A percentile compares a stretch with the other conserved stretches of the same genome.
Conservation (phyloP, 1,140 invertebrate species). For the Ostrea edulis region DNA sequence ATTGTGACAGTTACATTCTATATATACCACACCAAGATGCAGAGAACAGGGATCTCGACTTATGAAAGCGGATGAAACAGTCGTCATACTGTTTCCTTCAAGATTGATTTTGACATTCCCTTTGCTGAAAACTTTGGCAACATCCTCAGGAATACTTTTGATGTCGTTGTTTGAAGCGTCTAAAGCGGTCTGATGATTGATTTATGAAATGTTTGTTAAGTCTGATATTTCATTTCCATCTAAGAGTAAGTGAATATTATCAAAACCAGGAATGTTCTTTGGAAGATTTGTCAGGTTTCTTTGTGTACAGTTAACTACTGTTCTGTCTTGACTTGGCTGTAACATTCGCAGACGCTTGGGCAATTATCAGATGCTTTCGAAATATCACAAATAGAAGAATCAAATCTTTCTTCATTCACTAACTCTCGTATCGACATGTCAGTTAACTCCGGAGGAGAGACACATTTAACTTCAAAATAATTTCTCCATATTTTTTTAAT, state of each 20-base stretch:
- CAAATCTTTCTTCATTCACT: slow-evolving; percentile 10
- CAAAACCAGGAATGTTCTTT: background rate
- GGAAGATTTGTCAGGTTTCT: slow-evolving; percentile 32
- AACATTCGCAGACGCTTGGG: slow-evolving; percentile 43
- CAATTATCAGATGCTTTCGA: slow-evolving; percentile 31
- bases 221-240: slow-evolving; percentile 40
- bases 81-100: background rate
- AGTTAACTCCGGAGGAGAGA: background rate
- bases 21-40: slow-evolving; percentile 27
- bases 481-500: slow-evolving; percentile 49
- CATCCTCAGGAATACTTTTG: background rate
- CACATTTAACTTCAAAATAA: slow-evolving; percentile 44
- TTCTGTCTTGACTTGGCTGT: slow-evolving; percentile 39
- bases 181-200: background rate
- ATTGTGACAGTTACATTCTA: slow-evolving; percentile 38
- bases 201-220: slow-evolving; percentile 19
- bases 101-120: background rate
- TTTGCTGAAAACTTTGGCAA: background rate
- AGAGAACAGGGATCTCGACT: slow-evolving; percentile 22
- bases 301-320: slow-evolving; percentile 48
- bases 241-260: slow-evolving; percentile 16
- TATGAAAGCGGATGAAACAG: slow-evolving; percentile 41
- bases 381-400: slow-evolving; percentile 47
- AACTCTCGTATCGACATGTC: slow-evolving; percentile 31
- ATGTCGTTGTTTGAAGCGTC: slow-evolving; percentile 43